phyloP scores from a whole-genome alignment of 2,888 invertebrate species.

The Biston betularia region DNA sequence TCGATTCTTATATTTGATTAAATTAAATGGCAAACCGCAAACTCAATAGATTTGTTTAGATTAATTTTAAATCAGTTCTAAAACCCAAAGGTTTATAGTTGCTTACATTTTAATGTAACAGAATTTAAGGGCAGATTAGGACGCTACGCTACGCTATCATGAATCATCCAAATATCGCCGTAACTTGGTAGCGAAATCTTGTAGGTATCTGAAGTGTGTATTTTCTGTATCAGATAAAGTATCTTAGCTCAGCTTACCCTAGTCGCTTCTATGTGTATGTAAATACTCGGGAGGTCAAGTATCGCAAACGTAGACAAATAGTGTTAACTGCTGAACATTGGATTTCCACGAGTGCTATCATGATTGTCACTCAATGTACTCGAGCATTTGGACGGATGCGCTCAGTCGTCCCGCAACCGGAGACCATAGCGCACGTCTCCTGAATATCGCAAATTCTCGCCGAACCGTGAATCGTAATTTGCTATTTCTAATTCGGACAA shows the following conservation, averaged over 20 bases:
- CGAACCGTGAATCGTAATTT: slow-evolving; percentile 4
- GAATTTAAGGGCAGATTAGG: too few relatives aligned
- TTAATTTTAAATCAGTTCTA: too few relatives aligned
- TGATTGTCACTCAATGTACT: slow-evolving; percentile 4
- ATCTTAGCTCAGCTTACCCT: background rate
- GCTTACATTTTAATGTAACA: too few relatives aligned
- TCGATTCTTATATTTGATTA: too few relatives aligned
- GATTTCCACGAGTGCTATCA: slow-evolving; percentile 29
- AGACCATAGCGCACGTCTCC: slow-evolving; percentile 49
- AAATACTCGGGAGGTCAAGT: slow-evolving; percentile 28
- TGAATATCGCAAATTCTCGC: slow-evolving; percentile 1
- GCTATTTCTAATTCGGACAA: background rate
- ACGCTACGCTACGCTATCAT: background rate
- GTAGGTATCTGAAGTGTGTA: slow-evolving; percentile 6
- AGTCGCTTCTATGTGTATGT: slow-evolving; percentile 14
- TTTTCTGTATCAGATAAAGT: slow-evolving; percentile 21
- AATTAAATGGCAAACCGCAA: too few relatives aligned
- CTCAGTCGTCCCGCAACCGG: slow-evolving; percentile 46
- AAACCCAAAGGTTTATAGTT: too few relatives aligned
- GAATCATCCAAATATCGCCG: slow-evolving; percentile 4
- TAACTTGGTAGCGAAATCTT: slow-evolving; percentile 7
- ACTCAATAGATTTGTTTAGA: too few relatives aligned
- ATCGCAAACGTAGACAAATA: slow-evolving; percentile 22
- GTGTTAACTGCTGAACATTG: slow-evolving; percentile 31
- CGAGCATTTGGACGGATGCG: slow-evolving; percentile 19